Conservation (phyloP, 2,888 invertebrate species). For the Brachylomia viminalis region DNA sequence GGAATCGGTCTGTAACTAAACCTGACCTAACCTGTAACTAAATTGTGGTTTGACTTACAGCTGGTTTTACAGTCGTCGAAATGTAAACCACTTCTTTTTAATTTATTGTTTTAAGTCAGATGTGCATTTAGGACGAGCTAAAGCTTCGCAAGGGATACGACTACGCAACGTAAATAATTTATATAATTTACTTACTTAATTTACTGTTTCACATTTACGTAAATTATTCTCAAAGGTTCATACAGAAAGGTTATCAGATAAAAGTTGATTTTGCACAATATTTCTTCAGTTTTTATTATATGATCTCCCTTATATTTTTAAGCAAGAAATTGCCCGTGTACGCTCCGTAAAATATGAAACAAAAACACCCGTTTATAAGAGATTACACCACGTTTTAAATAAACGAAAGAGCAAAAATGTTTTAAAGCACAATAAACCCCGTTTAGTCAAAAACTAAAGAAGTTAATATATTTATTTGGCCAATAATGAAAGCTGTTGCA, state of each 20-base stretch:
- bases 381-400: constrained; percentile 9
- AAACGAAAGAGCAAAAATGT: constrained; percentile 11
- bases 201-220: constrained; percentile 23
- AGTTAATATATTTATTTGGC: constrained; percentile 57
- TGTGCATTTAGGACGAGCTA: background rate
- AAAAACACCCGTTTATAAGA: constrained; percentile 21
- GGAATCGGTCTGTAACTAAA: background rate
- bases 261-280: constrained; percentile 42
- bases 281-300: constrained; percentile 39
- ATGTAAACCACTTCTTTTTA: background rate
- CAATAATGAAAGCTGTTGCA: constrained; percentile 67
- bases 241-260: constrained; percentile 56
- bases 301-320: constrained; percentile 37
- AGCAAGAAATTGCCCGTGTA: constrained; percentile 18
- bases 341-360: constrained; percentile 20
- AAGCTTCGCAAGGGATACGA: background rate
- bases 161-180: background rate
- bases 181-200: constrained; percentile 15
- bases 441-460: constrained; percentile 45
- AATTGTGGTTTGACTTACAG: background rate
- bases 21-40: no score
- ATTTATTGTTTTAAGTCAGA: background rate
- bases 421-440: constrained; percentile 38
- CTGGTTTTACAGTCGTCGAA: background rate
- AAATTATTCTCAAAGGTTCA: constrained; percentile 14